Base-by-base conservation (phyloP, 2,888 invertebrate species). In the Graphium colonna region DNA sequence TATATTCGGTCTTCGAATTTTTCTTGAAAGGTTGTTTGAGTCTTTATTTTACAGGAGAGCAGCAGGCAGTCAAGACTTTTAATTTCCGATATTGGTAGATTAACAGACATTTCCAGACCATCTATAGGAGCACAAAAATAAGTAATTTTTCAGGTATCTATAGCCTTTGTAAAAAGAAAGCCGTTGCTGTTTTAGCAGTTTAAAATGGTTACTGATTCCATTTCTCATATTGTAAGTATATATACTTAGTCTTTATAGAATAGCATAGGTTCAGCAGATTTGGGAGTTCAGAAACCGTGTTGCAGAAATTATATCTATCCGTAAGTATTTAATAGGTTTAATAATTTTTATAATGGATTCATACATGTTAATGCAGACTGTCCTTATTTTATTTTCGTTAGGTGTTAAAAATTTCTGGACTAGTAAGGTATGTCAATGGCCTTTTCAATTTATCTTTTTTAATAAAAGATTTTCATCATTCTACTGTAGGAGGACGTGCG, bases 251-350 rank as follows among this genome's bases (percentile, higher is more conserved):
- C 16, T 17, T 43, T 17, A 8, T n/a, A 15, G 16, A 26, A 18
- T 9, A 16, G 26, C 38, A 18, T 13, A 13, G 21, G 12, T 47
- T 9, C 17, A 39, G 21, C 3, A 18, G 31, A 41, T 13, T 41
- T n/a, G 13, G 41, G 10, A 15, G 31, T 15, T 13, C 10, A 17
- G 33, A n/a, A 33, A n/a, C n/a, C 28, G 8, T 28, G 28, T 28
- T 10, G n/a, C 36, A n/a, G 18, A 38, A 9, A 42, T 18, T 33
- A 42, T 33, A 43, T 36, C 28, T 47, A 42, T 15, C 16, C 17
- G 47, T 48, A 48, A 52, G 52, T 52, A 52, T 52, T 38, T 36
- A 16, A 10, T 41, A 41, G 49, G 16, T 48, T 49, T 48, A 26
- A 26, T 28, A n/a, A 41, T 41, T 12, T 18, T 41, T 36, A 39